Conservation (phyloP, 1,140 invertebrate species). For the Scaptomyza graminum region DNA sequence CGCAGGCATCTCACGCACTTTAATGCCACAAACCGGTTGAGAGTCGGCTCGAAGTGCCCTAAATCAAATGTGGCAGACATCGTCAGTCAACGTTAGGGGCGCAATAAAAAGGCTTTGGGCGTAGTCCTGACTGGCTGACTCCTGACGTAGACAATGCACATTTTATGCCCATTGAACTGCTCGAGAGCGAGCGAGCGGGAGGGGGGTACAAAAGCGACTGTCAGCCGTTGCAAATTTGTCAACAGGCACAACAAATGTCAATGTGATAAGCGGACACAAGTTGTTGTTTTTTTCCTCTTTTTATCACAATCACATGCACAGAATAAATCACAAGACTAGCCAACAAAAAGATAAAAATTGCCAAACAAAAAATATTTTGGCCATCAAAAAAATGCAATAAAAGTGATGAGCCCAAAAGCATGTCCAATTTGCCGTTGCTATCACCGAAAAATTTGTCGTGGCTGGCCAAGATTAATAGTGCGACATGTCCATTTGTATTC, state of each 20-base stretch:
- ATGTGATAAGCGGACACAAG: constrained; percentile 65
- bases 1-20: constrained; percentile 39
- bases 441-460: constrained; percentile 29
- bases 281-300: constrained; percentile 62
- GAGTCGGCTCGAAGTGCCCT: constrained; percentile 11
- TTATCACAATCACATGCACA: constrained; percentile 56
- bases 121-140: neutral
- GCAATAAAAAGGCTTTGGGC: constrained; percentile 40
- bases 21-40: constrained; percentile 54
- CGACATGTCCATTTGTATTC: constrained; percentile 65
- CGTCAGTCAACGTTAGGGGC: constrained; percentile 32
- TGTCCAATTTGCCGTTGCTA: constrained; percentile 47
- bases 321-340: constrained; percentile 60
- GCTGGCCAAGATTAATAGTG: constrained; percentile 67
- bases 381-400: constrained; percentile 62
- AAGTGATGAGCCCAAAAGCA: constrained; percentile 56
- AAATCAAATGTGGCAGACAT: constrained; percentile 34
- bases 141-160: constrained; percentile 17
- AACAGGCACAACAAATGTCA: constrained; percentile 66
- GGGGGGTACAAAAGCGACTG: neutral
- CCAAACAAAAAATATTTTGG: constrained; percentile 13
- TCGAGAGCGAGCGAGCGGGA: neutral
- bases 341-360: constrained; percentile 10
- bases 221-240: constrained; percentile 70
- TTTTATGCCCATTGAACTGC: constrained; percentile 57